A percentile compares a stretch with the other conserved stretches of the same genome.
phyloP scores from a whole-genome alignment of 2,113 vertebrate species.

The Rafetus swinhoei region DNA sequence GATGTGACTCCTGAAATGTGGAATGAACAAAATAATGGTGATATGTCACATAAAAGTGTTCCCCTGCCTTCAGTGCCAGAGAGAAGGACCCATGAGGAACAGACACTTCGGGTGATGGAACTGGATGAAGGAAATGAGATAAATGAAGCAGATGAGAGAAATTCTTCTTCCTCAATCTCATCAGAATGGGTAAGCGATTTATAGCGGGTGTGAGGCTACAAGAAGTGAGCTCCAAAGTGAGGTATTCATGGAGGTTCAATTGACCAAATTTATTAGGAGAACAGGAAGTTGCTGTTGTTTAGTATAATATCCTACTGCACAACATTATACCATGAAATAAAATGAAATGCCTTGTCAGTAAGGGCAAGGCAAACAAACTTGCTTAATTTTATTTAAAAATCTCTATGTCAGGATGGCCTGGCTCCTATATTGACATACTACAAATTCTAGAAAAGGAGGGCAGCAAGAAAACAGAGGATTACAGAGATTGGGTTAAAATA shows the following conservation, averaged over 20 bases:
- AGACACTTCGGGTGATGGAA: not conserved
- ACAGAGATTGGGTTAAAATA: not conserved
- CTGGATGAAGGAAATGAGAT: not conserved
- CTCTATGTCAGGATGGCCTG: not conserved
- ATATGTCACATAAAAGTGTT: not conserved
- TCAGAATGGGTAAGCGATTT: constrained; percentile 59
- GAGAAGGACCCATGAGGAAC: not conserved
- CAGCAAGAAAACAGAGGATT: too few relatives aligned
- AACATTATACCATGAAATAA: not conserved
- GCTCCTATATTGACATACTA: not conserved
- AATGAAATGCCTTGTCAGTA: not conserved
- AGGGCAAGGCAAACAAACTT: not conserved
- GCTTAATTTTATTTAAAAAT: not conserved
- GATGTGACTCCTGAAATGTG: not conserved
- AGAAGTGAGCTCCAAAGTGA: not conserved
- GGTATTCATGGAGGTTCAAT: not conserved
- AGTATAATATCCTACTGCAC: not conserved
- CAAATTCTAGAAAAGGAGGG: not conserved
- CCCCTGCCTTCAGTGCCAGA: not conserved
- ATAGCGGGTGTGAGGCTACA: not conserved
- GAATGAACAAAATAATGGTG: not conserved
- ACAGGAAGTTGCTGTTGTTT: not conserved
- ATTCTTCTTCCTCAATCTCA: not conserved
- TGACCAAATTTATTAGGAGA: not conserved
- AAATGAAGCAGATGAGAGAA: constrained; percentile 1